Evolutionary conservation across 2,113 vertebrate species (phyloP), one percentile per base, ranked within the genome.

Genomic region (Henicopernis longicauda): DNA sequence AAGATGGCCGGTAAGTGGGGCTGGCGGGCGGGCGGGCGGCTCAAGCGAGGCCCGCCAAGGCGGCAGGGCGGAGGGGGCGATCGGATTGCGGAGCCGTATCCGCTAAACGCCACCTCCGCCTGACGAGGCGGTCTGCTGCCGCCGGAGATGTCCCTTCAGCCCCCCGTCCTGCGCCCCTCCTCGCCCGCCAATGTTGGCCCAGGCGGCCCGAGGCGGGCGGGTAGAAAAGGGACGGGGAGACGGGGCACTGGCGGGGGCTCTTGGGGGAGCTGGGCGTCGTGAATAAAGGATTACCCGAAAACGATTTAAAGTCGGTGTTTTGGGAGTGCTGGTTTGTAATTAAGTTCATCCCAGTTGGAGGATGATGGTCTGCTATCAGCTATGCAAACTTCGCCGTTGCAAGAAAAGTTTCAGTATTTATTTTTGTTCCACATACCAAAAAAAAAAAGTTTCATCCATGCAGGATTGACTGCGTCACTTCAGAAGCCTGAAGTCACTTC

Each of bases 1-100:
- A 97, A 97, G 95, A 97, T 97, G 97, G 97, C 97, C 77, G 97
- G 97, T 97, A 93, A 95, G 97, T 93, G 95, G 52, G 38, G 38
- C 38, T 38, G 38, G 38, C 38, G n/a, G n/a, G 49, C 36, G 69
- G 8, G 8, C 5, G n/a, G 32, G 16, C 2, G 18, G 32, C 45
- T n/a, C 13, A 4, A 7, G 57, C 8, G 6, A 44, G 12, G 16
- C 16, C 31, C 31, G 40, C 72, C 10, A 7, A 20, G 27, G 8
- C 45, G 14, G 36, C 19, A 6, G 21, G 6, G 26, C 10, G 13
- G 11, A 44, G 17, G 14, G 23, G 11, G 9, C 7, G 9, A 17
- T 7, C 50, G 18, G 6, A 3, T 4, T 4, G 49, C 16, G 7
- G 71, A 1, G 8, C 34, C 19, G 13, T 2, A 4, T 29, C 26